Percentiles rank a stretch among this genome's conserved stretches.
These are phyloP conservation scores for Camponotus floridanus DNA, from an alignment of 1,140 invertebrate species.

Conservation along the genomic window DNA sequence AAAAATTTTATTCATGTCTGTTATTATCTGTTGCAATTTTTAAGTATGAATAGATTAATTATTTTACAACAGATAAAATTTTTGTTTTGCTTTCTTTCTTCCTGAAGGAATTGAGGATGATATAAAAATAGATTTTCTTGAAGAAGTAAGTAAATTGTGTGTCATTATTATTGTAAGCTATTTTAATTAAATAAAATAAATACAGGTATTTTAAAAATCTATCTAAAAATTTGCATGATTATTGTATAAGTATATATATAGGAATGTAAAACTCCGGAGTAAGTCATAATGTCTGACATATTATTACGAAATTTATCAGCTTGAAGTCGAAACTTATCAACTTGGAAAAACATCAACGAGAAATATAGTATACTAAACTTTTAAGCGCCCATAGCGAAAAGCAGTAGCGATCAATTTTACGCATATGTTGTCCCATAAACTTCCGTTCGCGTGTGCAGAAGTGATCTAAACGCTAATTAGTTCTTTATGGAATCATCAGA, in stretches of 20 bases:
- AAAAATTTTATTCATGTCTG: background rate
- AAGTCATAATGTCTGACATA: background rate
- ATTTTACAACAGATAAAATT: background rate
- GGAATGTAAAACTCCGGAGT: background rate
- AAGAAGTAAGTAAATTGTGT: background rate
- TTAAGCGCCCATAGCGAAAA: background rate
- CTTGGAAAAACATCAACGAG: background rate
- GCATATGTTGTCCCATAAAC: background rate
- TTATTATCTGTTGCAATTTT: background rate
- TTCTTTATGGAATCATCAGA: constrained; percentile 46
- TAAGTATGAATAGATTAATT: background rate
- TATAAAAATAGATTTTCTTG: background rate
- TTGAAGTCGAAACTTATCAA: background rate
- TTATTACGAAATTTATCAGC: background rate
- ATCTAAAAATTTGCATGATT: constrained; percentile 5
- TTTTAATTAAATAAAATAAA: background rate
- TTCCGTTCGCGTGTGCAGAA: background rate
- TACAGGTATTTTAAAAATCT: no score
- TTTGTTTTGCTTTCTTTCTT: background rate
- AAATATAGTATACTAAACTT: background rate
- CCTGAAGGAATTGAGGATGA: background rate
- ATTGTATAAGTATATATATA: background rate
- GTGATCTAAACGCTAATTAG: constrained; percentile 41
- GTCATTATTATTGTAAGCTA: background rate
- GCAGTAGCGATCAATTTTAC: constrained; percentile 19